phyloP scores from a whole-genome alignment of 35 echinoderm and acorn worm species.

The Lytechinus variegatus region DNA sequence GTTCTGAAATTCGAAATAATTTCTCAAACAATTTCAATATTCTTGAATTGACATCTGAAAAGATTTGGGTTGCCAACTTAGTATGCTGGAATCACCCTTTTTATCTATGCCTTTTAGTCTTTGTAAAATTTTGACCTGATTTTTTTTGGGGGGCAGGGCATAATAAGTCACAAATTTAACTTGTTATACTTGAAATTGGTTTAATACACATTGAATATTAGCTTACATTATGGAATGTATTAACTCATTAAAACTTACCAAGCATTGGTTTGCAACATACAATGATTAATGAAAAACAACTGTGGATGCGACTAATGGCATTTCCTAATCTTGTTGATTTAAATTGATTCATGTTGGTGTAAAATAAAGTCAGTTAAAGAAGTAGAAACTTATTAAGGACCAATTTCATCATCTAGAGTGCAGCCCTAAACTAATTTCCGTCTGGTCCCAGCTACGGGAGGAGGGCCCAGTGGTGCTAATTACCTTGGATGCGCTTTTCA shows the following conservation, averaged over 20 bases:
- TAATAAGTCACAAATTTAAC: too few species aligned
- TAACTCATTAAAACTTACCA: background rate
- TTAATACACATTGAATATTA: too few species aligned
- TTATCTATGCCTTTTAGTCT: too few species aligned
- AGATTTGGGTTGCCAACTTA: too few species aligned
- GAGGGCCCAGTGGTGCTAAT: conserved; percentile 27
- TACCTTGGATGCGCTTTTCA: conserved; percentile 22
- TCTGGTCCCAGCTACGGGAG: background rate
- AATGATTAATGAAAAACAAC: background rate
- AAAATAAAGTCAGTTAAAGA: background rate
- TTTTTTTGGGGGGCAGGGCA: too few species aligned
- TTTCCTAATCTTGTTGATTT: background rate
- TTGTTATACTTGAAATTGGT: too few species aligned
- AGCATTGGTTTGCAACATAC: background rate
- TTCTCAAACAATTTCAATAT: background rate
- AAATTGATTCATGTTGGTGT: background rate
- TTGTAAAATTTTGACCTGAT: too few species aligned
- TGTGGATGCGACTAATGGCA: background rate
- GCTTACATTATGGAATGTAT: too few species aligned
- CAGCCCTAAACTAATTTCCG: background rate
- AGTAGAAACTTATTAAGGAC: background rate
- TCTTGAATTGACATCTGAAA: too few species aligned
- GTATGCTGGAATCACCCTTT: too few species aligned
- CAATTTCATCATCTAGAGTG: background rate
- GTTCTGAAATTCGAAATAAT: background rate